Conservation (phyloP, 2,113 vertebrate species). For the Oryzias melastigma region DNA sequence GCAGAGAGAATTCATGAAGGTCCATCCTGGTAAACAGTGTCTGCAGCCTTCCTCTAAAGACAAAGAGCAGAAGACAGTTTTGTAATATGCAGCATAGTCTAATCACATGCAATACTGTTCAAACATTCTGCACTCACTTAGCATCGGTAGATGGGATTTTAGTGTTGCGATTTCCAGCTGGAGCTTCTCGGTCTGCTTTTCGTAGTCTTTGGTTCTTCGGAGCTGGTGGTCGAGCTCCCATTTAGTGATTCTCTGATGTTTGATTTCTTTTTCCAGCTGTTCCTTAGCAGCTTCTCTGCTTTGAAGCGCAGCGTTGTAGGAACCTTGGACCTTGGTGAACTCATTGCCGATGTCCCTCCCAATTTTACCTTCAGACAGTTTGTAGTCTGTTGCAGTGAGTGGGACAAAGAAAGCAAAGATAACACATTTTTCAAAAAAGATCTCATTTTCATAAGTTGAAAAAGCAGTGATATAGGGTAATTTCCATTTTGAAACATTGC, state of each 20-base stretch:
- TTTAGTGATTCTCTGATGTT: slow-evolving; percentile 11
- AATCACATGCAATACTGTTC: too few relatives aligned
- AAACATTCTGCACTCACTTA: slow-evolving; percentile 48
- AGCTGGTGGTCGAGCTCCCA: slow-evolving; percentile 49
- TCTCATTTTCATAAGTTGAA: too few relatives aligned
- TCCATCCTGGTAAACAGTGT: slow-evolving; percentile 68
- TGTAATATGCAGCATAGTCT: background rate
- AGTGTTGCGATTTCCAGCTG: slow-evolving; percentile 35
- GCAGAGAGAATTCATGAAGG: slow-evolving; percentile 48
- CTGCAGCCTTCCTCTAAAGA: slow-evolving; percentile 68
- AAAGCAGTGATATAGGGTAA: too few relatives aligned
- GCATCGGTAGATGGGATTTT: slow-evolving; percentile 51
- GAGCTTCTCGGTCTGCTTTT: slow-evolving; percentile 21
- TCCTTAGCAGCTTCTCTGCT: slow-evolving; percentile 27
- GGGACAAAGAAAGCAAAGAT: too few relatives aligned
- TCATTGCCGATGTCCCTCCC: slow-evolving; percentile 43
- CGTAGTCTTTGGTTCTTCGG: slow-evolving; percentile 20
- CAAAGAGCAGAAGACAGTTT: slow-evolving; percentile 2
- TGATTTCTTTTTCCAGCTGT: slow-evolving; percentile 26
- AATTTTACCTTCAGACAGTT: slow-evolving; percentile 32
- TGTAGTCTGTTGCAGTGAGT: slow-evolving; percentile 43
- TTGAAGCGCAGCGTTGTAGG: slow-evolving; percentile 29
- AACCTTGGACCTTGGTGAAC: slow-evolving; percentile 46
- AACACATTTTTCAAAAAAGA: too few relatives aligned
- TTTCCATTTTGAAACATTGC: too few relatives aligned